A percentile compares a stretch with the other conserved stretches of the same genome.
Conservation (phyloP, 2,797 vertebrate species). For the Karalla daura region DNA sequence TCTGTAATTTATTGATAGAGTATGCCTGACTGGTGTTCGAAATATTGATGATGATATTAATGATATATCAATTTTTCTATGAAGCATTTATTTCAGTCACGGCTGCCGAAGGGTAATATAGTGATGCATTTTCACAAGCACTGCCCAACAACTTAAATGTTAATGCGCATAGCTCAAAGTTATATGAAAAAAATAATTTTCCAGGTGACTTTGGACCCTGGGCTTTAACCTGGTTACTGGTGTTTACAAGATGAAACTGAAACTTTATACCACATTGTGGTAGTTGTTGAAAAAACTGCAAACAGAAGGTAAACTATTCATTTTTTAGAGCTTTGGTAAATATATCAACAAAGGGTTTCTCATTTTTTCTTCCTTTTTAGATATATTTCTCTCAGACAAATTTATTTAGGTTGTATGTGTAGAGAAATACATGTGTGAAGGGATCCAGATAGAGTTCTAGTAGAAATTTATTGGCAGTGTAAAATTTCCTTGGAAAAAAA, state of each 20-base stretch:
- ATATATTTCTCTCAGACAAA: slow-evolving; percentile 23
- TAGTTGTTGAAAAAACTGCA: slow-evolving; percentile 28
- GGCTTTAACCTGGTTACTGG: slow-evolving; percentile 17
- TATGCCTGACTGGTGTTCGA: slow-evolving; percentile 24
- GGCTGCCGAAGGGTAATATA: not conserved
- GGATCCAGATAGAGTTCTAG: slow-evolving; percentile 18
- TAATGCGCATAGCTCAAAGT: slow-evolving; percentile 9
- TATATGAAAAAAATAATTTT: slow-evolving; percentile 17
- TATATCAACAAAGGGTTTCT: not conserved
- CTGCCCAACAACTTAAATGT: slow-evolving; percentile 22
- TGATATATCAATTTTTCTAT: slow-evolving; percentile 24
- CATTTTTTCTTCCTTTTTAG: slow-evolving; percentile 7
- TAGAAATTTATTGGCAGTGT: slow-evolving; percentile 47
- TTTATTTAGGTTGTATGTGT: slow-evolving; percentile 30
- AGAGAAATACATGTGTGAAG: not conserved
- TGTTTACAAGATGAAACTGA: slow-evolving; percentile 44
- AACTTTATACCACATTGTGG: slow-evolving; percentile 6
- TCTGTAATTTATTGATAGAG: slow-evolving; percentile 33
- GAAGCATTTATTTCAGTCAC: slow-evolving; percentile 31
- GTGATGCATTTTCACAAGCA: slow-evolving; percentile 24
- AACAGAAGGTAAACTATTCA: not conserved
- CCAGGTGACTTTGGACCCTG: not conserved
- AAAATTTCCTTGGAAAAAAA: slow-evolving; percentile 30
- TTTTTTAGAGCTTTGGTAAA: slow-evolving; percentile 25
- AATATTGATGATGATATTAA: slow-evolving; percentile 22